These are phyloP conservation scores for Ispidina picta DNA, from an alignment of 2,797 vertebrate species.

Conservation along the genomic window DNA sequence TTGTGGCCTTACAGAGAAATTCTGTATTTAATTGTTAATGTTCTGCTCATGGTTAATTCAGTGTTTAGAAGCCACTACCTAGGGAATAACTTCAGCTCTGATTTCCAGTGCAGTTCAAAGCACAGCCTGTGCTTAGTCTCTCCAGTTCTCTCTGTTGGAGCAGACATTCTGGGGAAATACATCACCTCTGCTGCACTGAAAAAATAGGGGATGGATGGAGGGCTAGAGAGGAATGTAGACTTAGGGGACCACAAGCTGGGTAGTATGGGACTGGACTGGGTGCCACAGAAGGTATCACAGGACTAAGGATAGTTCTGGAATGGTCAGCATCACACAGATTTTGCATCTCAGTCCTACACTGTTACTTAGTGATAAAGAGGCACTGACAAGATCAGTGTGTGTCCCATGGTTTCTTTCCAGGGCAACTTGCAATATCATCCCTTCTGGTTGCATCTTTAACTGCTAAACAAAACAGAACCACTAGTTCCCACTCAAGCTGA, in stretches of 20 bases:
- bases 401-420: neutral
- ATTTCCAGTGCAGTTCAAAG: neutral
- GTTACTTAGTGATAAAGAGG: neutral
- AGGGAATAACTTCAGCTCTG: neutral
- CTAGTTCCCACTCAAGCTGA: neutral
- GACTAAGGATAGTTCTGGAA: neutral
- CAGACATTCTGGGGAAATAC: neutral
- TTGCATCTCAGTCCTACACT: neutral
- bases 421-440: neutral
- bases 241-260: neutral
- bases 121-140: neutral
- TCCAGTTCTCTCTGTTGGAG: neutral
- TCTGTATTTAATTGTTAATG: neutral
- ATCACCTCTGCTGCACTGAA: neutral
- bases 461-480: neutral
- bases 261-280: neutral
- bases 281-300: neutral
- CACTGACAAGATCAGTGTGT: neutral
- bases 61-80: neutral
- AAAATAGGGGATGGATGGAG: neutral
- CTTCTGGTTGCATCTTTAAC: neutral
- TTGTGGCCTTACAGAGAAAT: neutral
- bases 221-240: neutral
- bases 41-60: constrained; percentile 5
- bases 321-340: neutral